Evolutionary conservation across 1,140 invertebrate species (phyloP).

Genomic region (Solenopsis invicta): DNA sequence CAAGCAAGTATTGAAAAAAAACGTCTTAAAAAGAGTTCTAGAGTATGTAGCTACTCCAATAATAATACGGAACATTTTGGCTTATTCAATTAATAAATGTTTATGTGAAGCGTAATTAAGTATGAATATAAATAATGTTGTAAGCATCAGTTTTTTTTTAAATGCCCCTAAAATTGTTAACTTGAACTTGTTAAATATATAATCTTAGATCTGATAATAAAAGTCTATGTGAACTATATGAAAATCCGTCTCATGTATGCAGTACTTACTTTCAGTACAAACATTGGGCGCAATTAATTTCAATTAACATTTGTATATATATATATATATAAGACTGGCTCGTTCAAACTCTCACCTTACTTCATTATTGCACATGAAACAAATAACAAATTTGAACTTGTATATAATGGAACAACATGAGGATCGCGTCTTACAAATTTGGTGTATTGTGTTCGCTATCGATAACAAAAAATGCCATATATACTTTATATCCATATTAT

Average conservation of each 20-base stretch:
- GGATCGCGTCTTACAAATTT: slow-evolving; percentile 67
- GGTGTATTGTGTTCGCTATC: slow-evolving; percentile 51
- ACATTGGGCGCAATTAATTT: slow-evolving; percentile 39
- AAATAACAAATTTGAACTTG: slow-evolving; percentile 68
- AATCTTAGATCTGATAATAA: slow-evolving; percentile 32
- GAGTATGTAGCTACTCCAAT: slow-evolving; percentile 21
- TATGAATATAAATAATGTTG: slow-evolving; percentile 59
- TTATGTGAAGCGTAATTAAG: slow-evolving; percentile 27
- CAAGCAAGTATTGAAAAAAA: slow-evolving; percentile 48
- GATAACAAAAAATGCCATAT: slow-evolving; percentile 38
- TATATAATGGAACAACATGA: slow-evolving; percentile 72
- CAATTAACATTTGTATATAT: slow-evolving; percentile 20
- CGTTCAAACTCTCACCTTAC: slow-evolving; percentile 27
- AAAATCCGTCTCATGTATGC: slow-evolving; percentile 39
- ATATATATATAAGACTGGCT: slow-evolving; percentile 6
- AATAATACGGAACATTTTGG: slow-evolving; percentile 30
- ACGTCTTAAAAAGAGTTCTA: neutral
- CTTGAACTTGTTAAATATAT: slow-evolving; percentile 22
- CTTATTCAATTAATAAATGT: slow-evolving; percentile 30
- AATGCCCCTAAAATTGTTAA: slow-evolving; percentile 60
- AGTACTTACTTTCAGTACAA: slow-evolving; percentile 29
- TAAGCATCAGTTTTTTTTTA: slow-evolving; percentile 59
- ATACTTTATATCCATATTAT: slow-evolving; percentile 64
- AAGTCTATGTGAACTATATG: slow-evolving; percentile 39
- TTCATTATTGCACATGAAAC: slow-evolving; percentile 79